A percentile compares a stretch with the other conserved stretches of the same genome.
phyloP scores from a whole-genome alignment of 2,797 vertebrate species.

The Gambusia yucatana region DNA sequence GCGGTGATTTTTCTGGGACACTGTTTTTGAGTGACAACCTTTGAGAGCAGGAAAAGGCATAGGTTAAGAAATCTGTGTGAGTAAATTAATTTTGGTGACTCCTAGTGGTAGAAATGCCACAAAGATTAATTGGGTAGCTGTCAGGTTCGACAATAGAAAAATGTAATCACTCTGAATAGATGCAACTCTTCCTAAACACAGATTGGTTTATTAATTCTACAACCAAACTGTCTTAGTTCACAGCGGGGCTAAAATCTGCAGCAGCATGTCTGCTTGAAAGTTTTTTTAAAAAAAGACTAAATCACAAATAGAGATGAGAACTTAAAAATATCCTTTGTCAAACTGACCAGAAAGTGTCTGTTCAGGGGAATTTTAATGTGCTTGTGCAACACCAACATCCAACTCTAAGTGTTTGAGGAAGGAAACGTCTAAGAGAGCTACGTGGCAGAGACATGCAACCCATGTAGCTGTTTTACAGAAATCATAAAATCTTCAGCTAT shows the following conservation, averaged over 20 bases:
- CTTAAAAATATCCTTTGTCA: background rate
- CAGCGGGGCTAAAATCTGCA: background rate
- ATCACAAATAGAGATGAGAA: background rate
- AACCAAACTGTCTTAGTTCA: background rate
- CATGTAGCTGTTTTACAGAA: background rate
- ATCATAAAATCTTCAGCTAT: background rate
- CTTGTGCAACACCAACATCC: conserved; percentile 27
- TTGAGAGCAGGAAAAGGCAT: background rate
- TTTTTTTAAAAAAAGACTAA: background rate
- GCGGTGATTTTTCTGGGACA: background rate
- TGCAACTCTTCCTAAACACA: background rate
- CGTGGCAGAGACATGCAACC: conserved; percentile 11
- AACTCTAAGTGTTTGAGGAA: conserved; percentile 48
- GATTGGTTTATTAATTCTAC: background rate
- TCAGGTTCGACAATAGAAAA: background rate
- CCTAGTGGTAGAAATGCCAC: background rate
- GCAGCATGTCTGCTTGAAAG: background rate
- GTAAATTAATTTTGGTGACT: background rate
- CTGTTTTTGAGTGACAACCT: background rate
- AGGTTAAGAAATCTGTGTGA: background rate
- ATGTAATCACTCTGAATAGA: background rate
- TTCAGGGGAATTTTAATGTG: background rate
- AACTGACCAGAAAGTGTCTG: background rate
- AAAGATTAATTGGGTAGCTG: background rate
- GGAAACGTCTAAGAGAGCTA: conserved; percentile 50